Conservation (phyloP, 2,797 vertebrate species). For the Cirrhinus molitorella region DNA sequence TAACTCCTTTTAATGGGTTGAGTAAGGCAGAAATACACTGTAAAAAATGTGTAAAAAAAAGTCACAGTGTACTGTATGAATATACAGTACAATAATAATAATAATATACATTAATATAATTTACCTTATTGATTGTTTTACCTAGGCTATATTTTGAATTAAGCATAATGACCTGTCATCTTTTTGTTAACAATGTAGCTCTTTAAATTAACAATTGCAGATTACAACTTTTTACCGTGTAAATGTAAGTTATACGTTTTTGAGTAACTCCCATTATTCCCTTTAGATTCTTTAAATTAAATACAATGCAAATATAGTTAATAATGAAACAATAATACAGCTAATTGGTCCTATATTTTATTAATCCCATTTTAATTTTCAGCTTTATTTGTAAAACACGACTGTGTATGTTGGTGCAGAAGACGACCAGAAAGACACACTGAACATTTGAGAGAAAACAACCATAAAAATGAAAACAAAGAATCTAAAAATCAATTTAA, state of each 20-base stretch:
- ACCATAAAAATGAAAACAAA: neutral
- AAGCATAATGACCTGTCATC: neutral
- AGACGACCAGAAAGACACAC: too few relatives aligned
- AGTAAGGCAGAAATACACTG: too few relatives aligned
- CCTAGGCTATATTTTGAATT: neutral
- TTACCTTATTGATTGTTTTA: neutral
- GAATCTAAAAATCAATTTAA: constrained; percentile 19
- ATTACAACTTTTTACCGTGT: too few relatives aligned
- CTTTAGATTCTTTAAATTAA: neutral
- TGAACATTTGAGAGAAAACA: neutral
- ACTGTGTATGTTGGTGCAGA: neutral
- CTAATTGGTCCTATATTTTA: neutral
- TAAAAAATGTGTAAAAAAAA: too few relatives aligned
- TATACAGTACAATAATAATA: too few relatives aligned
- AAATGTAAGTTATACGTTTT: neutral
- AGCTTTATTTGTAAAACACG: neutral
- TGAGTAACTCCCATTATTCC: neutral
- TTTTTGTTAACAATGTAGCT: too few relatives aligned
- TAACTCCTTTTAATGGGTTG: too few relatives aligned
- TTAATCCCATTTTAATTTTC: neutral
- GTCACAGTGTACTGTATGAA: too few relatives aligned
- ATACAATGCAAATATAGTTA: neutral
- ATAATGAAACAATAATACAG: neutral
- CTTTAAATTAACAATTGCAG: too few relatives aligned
- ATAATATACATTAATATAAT: too few relatives aligned